Evolutionary conservation across 2,888 invertebrate genomes (phyloP).

Genomic region (Pterostichus niger): DNA sequence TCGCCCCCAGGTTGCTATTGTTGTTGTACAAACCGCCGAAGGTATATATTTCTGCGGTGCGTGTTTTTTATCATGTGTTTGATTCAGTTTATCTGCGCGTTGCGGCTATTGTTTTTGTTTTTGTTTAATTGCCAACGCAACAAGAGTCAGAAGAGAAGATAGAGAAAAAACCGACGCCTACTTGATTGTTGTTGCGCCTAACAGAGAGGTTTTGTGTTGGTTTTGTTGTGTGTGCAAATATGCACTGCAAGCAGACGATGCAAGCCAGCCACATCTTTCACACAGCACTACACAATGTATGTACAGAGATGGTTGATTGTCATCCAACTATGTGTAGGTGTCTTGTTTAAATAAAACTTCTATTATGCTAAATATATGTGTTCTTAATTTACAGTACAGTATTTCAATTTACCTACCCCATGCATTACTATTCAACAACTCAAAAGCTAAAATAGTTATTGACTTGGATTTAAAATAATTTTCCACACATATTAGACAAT

Average conservation of each 20-base stretch:
- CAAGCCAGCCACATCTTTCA: not conserved
- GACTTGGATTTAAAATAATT: no score
- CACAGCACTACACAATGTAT: constrained; percentile 8
- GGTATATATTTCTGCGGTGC: constrained; percentile 6
- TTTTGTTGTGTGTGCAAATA: no score
- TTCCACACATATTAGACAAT: no score
- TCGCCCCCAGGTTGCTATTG: not conserved
- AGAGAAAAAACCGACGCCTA: constrained; percentile 2
- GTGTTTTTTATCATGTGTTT: not conserved
- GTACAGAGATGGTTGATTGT: constrained; percentile 11
- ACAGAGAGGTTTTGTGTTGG: no score
- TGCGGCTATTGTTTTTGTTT: constrained; percentile 29
- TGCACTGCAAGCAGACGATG: not conserved
- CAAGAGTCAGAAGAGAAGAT: not conserved
- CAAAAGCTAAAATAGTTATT: no score
- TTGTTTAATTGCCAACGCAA: constrained; percentile 36
- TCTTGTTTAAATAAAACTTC: constrained; percentile 13
- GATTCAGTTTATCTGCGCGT: constrained; percentile 10
- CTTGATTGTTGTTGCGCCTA: constrained; percentile 3
- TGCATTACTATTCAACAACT: no score
- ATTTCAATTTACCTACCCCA: not conserved
- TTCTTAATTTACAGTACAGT: not conserved
- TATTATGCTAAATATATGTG: constrained; percentile 13
- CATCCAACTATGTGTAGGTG: not conserved
- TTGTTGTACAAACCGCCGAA: not conserved